Evolutionary conservation across 2,888 invertebrate species (phyloP).

Genomic region (Dryococelus australis): DNA sequence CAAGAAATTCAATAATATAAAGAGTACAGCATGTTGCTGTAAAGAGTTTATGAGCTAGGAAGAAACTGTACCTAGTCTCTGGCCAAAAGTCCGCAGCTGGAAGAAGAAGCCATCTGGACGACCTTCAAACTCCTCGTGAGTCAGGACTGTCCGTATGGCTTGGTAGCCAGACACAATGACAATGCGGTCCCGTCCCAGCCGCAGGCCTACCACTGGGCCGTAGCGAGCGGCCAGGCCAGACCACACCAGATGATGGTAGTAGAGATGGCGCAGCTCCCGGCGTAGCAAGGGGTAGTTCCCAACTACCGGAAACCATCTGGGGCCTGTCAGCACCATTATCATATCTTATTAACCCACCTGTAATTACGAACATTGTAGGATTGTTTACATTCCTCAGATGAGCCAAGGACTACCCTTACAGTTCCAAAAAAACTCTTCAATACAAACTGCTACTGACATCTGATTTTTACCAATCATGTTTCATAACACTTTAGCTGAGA

Average conservation of each 20-base stretch:
- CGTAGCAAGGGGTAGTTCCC: constrained; percentile 60
- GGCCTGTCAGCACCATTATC: constrained; percentile 58
- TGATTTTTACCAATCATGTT: no score
- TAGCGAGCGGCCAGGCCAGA: constrained; percentile 65
- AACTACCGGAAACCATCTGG: constrained; percentile 64
- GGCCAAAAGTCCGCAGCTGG: constrained; percentile 70
- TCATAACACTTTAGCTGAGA: no score
- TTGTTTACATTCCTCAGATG: no score
- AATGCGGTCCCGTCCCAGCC: constrained; percentile 68
- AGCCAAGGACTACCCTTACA: no score
- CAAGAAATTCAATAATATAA: no score
- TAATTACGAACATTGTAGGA: no score
- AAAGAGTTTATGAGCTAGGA: no score
- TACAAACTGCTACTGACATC: no score
- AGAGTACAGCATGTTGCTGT: no score
- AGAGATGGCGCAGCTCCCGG: constrained; percentile 53
- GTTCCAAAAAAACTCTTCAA: no score
- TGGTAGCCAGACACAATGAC: constrained; percentile 70
- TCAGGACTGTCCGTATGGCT: constrained; percentile 68
- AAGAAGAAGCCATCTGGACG: constrained; percentile 76
- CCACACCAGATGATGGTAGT: constrained; percentile 68
- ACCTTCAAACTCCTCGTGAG: constrained; percentile 71
- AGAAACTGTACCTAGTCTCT: constrained; percentile 65
- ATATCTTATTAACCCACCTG: no score
- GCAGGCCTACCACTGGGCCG: constrained; percentile 72